phyloP scores from a whole-genome alignment of 2,113 vertebrate species.

The Sphaerodactylus townsendi region DNA sequence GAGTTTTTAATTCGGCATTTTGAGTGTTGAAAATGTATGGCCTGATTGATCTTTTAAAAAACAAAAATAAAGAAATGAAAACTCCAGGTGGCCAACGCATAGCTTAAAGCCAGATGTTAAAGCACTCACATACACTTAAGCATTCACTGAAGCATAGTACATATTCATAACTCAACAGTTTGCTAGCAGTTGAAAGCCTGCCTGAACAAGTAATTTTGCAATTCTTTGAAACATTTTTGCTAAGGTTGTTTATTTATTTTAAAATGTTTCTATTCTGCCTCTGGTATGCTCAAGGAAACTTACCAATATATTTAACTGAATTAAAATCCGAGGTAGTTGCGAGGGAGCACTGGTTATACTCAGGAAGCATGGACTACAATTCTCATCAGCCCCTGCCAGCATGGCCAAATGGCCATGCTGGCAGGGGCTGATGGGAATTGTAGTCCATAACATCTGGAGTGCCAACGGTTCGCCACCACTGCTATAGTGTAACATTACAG shows the following conservation, averaged over 20 bases:
- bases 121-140: not conserved
- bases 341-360: no score
- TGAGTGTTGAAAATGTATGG: not conserved
- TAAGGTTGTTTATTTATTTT: not conserved
- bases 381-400: no score
- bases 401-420: no score
- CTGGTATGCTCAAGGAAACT: not conserved
- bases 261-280: not conserved
- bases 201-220: not conserved
- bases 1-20: not conserved
- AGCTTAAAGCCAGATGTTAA: not conserved
- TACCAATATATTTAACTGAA: not conserved
- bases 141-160: not conserved
- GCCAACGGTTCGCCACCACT: no score
- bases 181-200: not conserved
- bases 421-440: no score
- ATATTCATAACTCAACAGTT: not conserved
- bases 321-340: no score
- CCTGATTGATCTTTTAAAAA: not conserved
- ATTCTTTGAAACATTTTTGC: not conserved
- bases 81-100: not conserved
- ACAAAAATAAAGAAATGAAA: no score
- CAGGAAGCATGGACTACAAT: no score
- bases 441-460: no score
- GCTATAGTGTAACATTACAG: not conserved